Evolutionary conservation across 2,797 vertebrate genomes (phyloP).

Genomic region (Okamejei kenojei): DNA sequence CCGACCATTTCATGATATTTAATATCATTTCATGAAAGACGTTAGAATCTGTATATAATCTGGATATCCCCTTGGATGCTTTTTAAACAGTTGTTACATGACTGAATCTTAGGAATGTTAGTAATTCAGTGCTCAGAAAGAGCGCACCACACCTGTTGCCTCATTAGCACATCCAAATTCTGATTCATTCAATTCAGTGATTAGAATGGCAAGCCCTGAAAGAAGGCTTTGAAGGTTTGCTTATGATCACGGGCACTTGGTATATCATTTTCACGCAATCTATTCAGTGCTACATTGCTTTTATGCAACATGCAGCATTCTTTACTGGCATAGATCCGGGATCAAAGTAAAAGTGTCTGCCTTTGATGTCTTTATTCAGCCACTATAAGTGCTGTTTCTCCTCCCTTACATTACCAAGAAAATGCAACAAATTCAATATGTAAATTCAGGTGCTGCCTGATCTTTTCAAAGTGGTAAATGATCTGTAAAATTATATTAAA

Average conservation of each 20-base stretch:
- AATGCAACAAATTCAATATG: not conserved
- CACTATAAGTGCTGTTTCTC: not conserved
- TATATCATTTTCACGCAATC: constrained; percentile 29
- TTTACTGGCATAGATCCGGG: constrained; percentile 8
- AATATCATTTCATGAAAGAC: too few species aligned
- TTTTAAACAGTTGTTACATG: constrained; percentile 16
- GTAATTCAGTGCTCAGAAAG: not conserved
- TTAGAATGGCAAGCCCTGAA: constrained; percentile 1
- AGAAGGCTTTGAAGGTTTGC: constrained; percentile 34
- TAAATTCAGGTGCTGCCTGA: not conserved
- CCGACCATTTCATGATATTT: too few species aligned
- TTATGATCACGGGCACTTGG: not conserved
- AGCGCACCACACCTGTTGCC: constrained; percentile 15
- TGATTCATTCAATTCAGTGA: constrained; percentile 24
- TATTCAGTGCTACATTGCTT: not conserved
- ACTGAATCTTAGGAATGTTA: not conserved
- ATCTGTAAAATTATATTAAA: not conserved
- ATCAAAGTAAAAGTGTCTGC: not conserved
- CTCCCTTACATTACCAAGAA: not conserved
- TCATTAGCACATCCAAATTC: not conserved
- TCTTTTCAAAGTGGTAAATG: not conserved
- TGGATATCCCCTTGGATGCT: too few species aligned
- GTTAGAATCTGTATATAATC: not conserved
- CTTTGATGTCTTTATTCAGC: constrained; percentile 32
- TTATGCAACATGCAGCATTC: not conserved